Base-by-base conservation (phyloP, 2,888 invertebrate genomes). In the Xanthorhoe spadicearia region DNA sequence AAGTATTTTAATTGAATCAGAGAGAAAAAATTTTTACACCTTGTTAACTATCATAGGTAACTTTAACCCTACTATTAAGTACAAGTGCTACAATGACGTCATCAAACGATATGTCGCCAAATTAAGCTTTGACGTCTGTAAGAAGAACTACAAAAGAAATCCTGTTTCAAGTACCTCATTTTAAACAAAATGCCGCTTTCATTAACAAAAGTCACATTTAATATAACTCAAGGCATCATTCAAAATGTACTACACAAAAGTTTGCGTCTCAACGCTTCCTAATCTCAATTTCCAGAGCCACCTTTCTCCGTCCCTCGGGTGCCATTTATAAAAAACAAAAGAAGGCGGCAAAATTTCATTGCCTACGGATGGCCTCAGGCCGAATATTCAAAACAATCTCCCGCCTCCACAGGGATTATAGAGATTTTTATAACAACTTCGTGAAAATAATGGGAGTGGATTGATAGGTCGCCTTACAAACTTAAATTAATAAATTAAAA, bases 301-400 rank as follows among this genome's bases (percentile, higher is more conserved):
- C 72, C 75, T 74, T 74, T 70, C 19, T 55, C 46, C 70, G 75
- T 74, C 74, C 76, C 77, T 62, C 58, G 75, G 75, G 79, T 70
- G 64, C 73, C 74, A 77, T 79, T 81, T 79, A 74, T 74, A 79
- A 72, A 70, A 79, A 79, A 82, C 77, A 77, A 81, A 80, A 78
- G 71, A 75, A 68, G 68, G 72, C 75, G 73, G 67, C 62, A 73
- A 78, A 80, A 75, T 77, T 79, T 64, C 64, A 64, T 68, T 76
- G 75, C 65, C 69, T 69, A 72, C 62, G 69, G 77, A 76, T 68
- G 70, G 72, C 74, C 73, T 76, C 32, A 74, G 72, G 75, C 69
- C 78, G 76, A 80, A 85, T 83, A 85, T 86, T 84, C 83, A 82
- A 87, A 88, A 86, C 83, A 87, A 83, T 83, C 73, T 77, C 69